phyloP scores from a whole-genome alignment of 2,888 invertebrate genomes.

The Acrobasis consociella region DNA sequence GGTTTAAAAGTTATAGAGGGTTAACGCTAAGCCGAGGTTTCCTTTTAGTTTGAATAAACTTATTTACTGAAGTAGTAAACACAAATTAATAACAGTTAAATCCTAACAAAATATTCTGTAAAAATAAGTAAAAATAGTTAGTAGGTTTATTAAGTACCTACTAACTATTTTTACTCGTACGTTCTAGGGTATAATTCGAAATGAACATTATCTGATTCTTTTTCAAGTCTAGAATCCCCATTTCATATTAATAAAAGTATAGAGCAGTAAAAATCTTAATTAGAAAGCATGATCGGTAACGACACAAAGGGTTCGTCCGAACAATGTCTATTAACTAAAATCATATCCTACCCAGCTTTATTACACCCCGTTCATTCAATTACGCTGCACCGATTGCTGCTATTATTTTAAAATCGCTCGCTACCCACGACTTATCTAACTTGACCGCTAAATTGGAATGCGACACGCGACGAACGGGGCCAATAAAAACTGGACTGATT shows the following conservation, averaged over 20 bases:
- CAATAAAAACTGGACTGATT: slow-evolving; percentile 27
- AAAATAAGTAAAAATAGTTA: no score
- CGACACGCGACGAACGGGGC: not conserved
- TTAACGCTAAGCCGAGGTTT: no score
- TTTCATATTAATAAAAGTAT: not conserved
- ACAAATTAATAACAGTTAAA: no score
- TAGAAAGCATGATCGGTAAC: slow-evolving; percentile 13
- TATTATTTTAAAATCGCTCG: slow-evolving; percentile 48
- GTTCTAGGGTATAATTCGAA: not conserved
- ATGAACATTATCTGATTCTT: not conserved
- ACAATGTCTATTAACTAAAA: slow-evolving; percentile 58
- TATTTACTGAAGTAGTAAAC: no score
- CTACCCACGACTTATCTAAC: slow-evolving; percentile 19
- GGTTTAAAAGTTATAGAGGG: no score
- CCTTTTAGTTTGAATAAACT: no score
- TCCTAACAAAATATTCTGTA: no score
- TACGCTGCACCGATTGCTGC: slow-evolving; percentile 48
- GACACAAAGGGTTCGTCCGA: slow-evolving; percentile 33
- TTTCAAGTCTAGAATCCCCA: not conserved
- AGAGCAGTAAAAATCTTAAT: slow-evolving; percentile 11
- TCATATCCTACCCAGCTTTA: slow-evolving; percentile 56
- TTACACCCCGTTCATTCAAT: slow-evolving; percentile 58
- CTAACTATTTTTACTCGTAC: not conserved
- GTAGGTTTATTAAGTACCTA: no score
- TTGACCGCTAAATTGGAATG: slow-evolving; percentile 3